These are phyloP conservation scores for Crocuta crocuta DNA, from an alignment of 2,113 vertebrate species.

Conservation along the genomic window DNA sequence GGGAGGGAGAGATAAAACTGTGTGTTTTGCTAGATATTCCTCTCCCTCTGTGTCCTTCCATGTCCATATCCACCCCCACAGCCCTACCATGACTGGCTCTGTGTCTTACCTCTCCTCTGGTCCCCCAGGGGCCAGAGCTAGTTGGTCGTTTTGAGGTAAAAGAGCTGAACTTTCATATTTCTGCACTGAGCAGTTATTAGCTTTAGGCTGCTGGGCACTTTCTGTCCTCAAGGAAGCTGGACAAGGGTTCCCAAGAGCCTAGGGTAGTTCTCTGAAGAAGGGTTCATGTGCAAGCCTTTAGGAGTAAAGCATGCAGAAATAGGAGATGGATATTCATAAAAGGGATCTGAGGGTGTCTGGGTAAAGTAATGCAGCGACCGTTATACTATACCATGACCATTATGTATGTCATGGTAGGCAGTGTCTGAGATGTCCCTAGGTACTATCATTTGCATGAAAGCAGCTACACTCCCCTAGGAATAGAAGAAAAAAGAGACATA, in stretches of 20 bases:
- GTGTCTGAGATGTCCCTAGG: constrained; percentile 45
- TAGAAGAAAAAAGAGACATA: constrained; percentile 59
- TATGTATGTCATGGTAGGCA: too few species aligned
- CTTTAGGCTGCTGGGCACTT: neutral
- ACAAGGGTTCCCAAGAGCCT: neutral
- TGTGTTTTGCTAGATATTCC: neutral
- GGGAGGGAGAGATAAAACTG: neutral
- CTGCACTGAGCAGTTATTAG: neutral
- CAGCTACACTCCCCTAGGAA: neutral
- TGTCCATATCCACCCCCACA: neutral
- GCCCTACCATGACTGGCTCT: neutral
- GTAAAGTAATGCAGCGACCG: neutral
- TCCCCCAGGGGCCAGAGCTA: neutral
- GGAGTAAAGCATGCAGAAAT: neutral
- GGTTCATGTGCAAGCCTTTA: neutral
- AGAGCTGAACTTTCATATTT: neutral
- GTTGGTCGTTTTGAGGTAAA: neutral
- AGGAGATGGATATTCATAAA: neutral
- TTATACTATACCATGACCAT: too few species aligned
- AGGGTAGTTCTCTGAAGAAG: neutral
- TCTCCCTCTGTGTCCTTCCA: neutral
- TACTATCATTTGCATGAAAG: constrained; percentile 63
- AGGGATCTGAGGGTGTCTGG: neutral
- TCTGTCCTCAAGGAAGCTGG: neutral
- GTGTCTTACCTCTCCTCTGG: neutral